Conservation (phyloP, 2,113 vertebrate genomes). For the Psilopogon haemacephalus region DNA sequence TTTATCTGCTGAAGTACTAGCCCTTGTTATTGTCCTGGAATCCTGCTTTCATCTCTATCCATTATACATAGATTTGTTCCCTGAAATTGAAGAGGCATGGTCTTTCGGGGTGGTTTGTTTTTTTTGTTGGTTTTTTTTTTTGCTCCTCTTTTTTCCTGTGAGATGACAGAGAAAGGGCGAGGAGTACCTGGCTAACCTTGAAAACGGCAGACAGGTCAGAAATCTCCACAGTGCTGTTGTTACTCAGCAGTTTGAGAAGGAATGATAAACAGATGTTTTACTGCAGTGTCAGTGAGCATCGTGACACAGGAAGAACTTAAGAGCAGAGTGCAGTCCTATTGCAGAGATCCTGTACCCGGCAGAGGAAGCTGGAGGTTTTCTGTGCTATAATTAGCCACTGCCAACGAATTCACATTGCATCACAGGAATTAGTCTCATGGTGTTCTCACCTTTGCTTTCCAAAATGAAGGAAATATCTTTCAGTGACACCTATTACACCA, state of each 20-base stretch:
- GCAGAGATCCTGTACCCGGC: background rate
- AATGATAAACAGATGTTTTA: background rate
- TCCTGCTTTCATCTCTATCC: background rate
- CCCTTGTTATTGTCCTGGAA: background rate
- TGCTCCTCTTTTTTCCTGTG: background rate
- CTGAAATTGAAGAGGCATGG: background rate
- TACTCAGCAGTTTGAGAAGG: background rate
- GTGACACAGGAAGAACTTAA: background rate
- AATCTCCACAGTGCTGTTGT: background rate
- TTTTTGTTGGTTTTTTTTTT: background rate
- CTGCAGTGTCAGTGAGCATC: background rate
- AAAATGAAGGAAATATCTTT: background rate
- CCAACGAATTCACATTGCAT: background rate
- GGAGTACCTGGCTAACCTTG: background rate
- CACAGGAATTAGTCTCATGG: slow-evolving; percentile 14
- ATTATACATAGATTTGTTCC: background rate
- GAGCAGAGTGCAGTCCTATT: background rate
- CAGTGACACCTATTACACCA: background rate
- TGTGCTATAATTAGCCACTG: slow-evolving; percentile 51
- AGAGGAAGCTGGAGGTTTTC: background rate
- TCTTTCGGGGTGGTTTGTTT: background rate
- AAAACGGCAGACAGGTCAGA: background rate
- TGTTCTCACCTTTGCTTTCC: slow-evolving; percentile 43
- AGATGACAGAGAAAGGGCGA: background rate
- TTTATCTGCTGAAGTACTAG: background rate